phyloP scores from a whole-genome alignment of 2,888 invertebrate species.

The Chrysomela aeneicollis region DNA sequence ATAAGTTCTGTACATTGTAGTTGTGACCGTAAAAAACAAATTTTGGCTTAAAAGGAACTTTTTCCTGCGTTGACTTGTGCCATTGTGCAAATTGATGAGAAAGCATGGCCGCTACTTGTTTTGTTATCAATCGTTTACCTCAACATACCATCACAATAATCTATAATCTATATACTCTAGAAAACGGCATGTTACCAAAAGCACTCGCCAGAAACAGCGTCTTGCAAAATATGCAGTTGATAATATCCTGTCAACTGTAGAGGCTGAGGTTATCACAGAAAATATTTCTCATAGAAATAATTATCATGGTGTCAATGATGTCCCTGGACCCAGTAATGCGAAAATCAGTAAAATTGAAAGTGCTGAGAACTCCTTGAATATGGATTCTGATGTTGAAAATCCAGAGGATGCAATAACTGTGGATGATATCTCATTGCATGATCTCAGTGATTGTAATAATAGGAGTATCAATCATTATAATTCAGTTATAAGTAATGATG shows the following conservation, averaged over 20 bases:
- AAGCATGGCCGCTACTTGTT: not conserved
- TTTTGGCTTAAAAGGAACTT: too few relatives aligned
- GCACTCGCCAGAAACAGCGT: constrained; percentile 7
- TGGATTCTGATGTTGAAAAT: not conserved
- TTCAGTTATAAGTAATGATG: constrained; percentile 1
- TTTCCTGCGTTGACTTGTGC: too few relatives aligned
- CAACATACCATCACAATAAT: not conserved
- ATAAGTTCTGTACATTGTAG: too few relatives aligned
- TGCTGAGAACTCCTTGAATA: constrained; percentile 1
- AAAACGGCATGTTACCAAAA: not conserved
- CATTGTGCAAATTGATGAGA: too few relatives aligned
- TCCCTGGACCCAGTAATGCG: constrained; percentile 10
- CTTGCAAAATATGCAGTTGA: not conserved
- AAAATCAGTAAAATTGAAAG: constrained; percentile 7
- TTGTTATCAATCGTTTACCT: not conserved
- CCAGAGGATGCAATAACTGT: not conserved
- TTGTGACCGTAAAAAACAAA: too few relatives aligned
- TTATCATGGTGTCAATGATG: constrained; percentile 4
- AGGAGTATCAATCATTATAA: not conserved
- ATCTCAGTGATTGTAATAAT: constrained; percentile 2
- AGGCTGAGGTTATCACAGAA: constrained; percentile 7
- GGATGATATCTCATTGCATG: not conserved
- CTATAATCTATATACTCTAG: too few relatives aligned
- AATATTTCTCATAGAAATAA: constrained; percentile 13
- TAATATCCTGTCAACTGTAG: constrained; percentile 8